Evolutionary conservation across 2,113 vertebrate species (phyloP).

Genomic region (Potamarius usumacintae): DNA sequence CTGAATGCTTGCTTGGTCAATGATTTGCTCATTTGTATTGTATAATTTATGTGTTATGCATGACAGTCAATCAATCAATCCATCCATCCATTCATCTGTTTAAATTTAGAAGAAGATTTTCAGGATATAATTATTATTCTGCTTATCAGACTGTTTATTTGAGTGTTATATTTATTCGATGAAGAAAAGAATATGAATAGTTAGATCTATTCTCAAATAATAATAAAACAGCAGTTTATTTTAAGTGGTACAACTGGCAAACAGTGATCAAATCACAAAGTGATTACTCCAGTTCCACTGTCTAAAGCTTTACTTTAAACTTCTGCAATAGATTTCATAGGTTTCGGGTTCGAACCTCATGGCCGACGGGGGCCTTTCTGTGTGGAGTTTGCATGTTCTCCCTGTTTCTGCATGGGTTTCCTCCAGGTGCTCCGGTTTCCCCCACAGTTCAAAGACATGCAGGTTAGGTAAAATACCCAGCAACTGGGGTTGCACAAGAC

Average conservation of each 20-base stretch:
- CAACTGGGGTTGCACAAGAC: too few species aligned
- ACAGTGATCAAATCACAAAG: neutral
- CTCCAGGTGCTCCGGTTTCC: too few species aligned
- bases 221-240: conserved; percentile 13
- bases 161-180: conserved; percentile 6
- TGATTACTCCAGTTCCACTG: neutral
- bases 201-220: conserved; percentile 29
- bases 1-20: neutral
- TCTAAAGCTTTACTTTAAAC: neutral
- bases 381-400: too few species aligned
- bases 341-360: too few species aligned
- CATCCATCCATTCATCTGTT: too few species aligned
- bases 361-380: too few species aligned
- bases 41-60: neutral
- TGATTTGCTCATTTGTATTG: neutral
- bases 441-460: too few species aligned
- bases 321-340: neutral
- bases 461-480: too few species aligned
- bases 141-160: neutral
- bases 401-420: too few species aligned
- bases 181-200: conserved; percentile 45
- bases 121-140: neutral
- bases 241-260: conserved; percentile 6
- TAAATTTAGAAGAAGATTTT: neutral
- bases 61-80: neutral